These are phyloP conservation scores for Actinemys pallida DNA, from an alignment of 2,113 vertebrate genomes.

Conservation along the genomic window DNA sequence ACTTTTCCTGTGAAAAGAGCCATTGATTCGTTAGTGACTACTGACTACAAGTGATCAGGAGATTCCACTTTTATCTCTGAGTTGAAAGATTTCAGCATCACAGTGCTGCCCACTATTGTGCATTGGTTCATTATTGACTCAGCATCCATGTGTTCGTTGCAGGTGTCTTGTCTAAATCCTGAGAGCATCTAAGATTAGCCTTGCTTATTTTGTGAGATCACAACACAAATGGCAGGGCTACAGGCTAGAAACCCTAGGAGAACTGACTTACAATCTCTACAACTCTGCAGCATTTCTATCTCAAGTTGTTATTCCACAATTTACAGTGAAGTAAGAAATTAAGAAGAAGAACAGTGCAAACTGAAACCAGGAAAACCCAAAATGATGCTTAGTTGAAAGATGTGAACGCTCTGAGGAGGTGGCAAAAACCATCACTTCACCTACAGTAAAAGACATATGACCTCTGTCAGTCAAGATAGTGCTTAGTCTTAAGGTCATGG, in stretches of 20 bases:
- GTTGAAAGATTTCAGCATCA: background rate
- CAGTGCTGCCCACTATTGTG: background rate
- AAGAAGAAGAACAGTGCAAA: background rate
- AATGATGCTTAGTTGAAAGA: background rate
- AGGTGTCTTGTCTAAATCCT: background rate
- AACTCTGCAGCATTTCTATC: background rate
- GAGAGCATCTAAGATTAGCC: background rate
- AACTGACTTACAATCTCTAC: background rate
- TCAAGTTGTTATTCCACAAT: background rate
- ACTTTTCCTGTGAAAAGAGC: background rate
- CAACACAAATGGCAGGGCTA: background rate
- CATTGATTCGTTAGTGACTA: background rate
- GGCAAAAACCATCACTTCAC: background rate
- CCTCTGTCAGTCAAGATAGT: background rate
- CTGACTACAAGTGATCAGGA: background rate
- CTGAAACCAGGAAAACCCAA: background rate
- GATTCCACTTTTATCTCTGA: background rate
- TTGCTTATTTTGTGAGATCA: background rate
- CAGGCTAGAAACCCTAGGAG: background rate
- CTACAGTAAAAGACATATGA: no score
- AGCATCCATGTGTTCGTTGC: background rate
- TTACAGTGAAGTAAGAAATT: background rate
- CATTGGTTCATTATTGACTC: conserved; percentile 11
- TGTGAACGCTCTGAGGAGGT: background rate
- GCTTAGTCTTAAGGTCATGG: background rate